Evolutionary conservation across 2,888 invertebrate genomes (phyloP).

Genomic region (Epirrhoe alternata): DNA sequence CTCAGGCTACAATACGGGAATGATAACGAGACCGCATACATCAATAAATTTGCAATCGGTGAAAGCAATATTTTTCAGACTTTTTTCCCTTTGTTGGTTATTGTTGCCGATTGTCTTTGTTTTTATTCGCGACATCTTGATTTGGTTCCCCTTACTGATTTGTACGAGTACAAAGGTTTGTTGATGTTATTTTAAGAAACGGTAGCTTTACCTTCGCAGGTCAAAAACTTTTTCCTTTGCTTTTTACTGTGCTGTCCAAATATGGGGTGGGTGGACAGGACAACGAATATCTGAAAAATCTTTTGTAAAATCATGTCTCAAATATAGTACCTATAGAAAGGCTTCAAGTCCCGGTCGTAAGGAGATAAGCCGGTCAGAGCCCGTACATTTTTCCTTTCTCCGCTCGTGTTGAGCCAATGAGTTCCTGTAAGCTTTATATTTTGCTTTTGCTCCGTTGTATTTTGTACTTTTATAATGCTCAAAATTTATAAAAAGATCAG

Average conservation of each 20-base stretch:
- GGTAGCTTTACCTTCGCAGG: neutral
- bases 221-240: neutral
- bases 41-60: constrained; percentile 47
- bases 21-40: constrained; percentile 43
- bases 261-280: neutral
- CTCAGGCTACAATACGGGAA: constrained; percentile 35
- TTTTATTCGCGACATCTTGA: constrained; percentile 11
- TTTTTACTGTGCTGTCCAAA: neutral
- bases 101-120: constrained; percentile 33
- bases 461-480: neutral
- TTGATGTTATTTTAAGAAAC: neutral
- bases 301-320: constrained; percentile 42
- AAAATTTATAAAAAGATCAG: neutral
- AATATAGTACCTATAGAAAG: constrained; percentile 49
- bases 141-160: constrained; percentile 9
- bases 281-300: neutral
- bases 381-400: constrained; percentile 51
- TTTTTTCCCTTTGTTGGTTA: constrained; percentile 34
- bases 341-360: constrained; percentile 52
- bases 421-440: constrained; percentile 33
- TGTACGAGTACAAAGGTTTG: neutral
- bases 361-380: constrained; percentile 58
- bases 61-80: constrained; percentile 39
- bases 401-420: constrained; percentile 44
- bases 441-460: constrained; percentile 16